phyloP scores from a whole-genome alignment of 2,113 vertebrate species.

The Entelurus aequoreus region DNA sequence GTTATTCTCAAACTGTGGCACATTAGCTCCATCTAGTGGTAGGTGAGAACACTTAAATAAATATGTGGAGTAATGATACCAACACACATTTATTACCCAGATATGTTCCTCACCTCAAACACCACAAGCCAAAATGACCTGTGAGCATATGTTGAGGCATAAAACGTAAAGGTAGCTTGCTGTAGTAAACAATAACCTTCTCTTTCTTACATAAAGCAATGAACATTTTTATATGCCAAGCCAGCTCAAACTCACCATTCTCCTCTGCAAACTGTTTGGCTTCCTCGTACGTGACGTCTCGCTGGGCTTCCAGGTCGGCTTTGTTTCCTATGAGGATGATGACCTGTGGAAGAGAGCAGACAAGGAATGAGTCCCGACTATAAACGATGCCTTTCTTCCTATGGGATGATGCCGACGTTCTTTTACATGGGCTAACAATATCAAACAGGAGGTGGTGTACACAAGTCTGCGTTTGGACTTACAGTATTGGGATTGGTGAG shows the following conservation, averaged over 20 bases:
- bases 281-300: conserved; percentile 97
- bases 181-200: too few relatives aligned
- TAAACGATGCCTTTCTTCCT: background rate
- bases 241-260: conserved; percentile 76
- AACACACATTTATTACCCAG: too few relatives aligned
- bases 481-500: conserved; percentile 99
- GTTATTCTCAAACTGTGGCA: too few relatives aligned
- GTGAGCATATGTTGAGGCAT: too few relatives aligned
- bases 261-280: conserved; percentile 99
- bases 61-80: too few relatives aligned
- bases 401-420: background rate
- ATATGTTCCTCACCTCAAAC: too few relatives aligned
- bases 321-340: conserved; percentile 99
- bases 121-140: too few relatives aligned
- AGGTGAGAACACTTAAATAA: too few relatives aligned
- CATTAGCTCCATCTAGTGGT: too few relatives aligned
- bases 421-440: too few relatives aligned
- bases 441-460: too few relatives aligned
- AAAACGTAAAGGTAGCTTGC: background rate
- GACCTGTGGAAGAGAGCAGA: conserved; percentile 72
- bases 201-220: too few relatives aligned
- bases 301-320: conserved; percentile 96
- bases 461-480: conserved; percentile 56
- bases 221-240: conserved; percentile 54
- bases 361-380: background rate